Evolutionary conservation across 1,140 invertebrate genomes (phyloP), one percentile per base, ranked within the genome.

Genomic region (Nasonia giraulti): DNA sequence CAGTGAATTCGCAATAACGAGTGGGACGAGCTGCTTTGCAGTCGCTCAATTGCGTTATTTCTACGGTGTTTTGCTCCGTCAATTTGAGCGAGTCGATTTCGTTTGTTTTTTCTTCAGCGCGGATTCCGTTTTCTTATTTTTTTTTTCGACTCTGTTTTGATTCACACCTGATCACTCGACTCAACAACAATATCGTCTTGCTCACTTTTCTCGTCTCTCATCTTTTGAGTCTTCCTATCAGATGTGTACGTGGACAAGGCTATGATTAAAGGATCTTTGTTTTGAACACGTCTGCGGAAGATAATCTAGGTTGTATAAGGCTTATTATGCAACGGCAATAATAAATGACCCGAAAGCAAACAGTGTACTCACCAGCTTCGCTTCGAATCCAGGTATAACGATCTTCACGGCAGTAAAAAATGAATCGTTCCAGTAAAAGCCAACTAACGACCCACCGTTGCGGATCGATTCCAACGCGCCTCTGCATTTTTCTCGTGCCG

Each of bases 1-100:
- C 40, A 74, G 74, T 71, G 62, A 74, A 77, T 78, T 78, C 74
- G 82, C 62, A 83, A 77, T 83, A 83, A 37, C 55, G 73, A 79
- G 75, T 79, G 66, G 82, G 76, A 84, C 75, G 82, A 84, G 74
- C 50, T 79, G 75, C 12, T 40, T 62, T 62, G 66, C 33, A 62
- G 40, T 6, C 75, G 44, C 33, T 76, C 66, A 69, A 79, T 83
- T 76, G 81, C 81, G 10, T 73, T 55, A 31, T 47, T 81, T 2
- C 23, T 71, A 31, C 31, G 69, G 27, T 33, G 69, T 71, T 17
- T 33, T 27, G 69, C 69, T 71, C 27, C 69, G 69, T 10, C 69
- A 71, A 71, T 31, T 71, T 33, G 10, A 27, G 23, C 27, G 8
- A 27, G 4, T 71, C 69, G 27, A 33, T 12, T 71, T 27, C 8